A percentile compares a stretch with the other conserved stretches of the same genome.
phyloP scores from a whole-genome alignment of 2,797 vertebrate genomes.

The Arrhamphus sclerolepis region DNA sequence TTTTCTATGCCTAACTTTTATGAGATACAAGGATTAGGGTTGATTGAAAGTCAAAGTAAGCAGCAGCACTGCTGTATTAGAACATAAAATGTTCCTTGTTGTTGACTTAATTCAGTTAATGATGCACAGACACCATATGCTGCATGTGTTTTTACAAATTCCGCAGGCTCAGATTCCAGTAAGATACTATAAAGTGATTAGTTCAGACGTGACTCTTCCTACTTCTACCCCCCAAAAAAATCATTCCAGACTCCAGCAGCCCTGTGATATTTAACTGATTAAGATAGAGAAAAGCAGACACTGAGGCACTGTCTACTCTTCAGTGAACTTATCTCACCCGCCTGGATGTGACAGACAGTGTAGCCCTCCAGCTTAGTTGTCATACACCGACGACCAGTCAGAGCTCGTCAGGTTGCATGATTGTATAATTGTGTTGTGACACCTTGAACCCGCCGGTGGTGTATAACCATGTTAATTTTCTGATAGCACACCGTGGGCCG shows the following conservation, averaged over 20 bases:
- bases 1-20: constrained; percentile 68
- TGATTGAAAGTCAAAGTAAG: constrained; percentile 72
- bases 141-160: constrained; percentile 34
- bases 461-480: constrained; percentile 85
- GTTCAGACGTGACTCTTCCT: constrained; percentile 51
- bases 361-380: constrained; percentile 80
- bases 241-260: constrained; percentile 34
- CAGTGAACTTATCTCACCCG: constrained; percentile 77
- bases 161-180: constrained; percentile 40
- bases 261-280: constrained; percentile 76
- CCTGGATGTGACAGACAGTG: constrained; percentile 77
- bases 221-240: constrained; percentile 12
- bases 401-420: constrained; percentile 78
- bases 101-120: constrained; percentile 60
- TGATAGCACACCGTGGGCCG: constrained; percentile 78
- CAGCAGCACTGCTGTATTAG: constrained; percentile 26
- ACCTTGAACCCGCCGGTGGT: constrained; percentile 80
- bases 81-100: constrained; percentile 32
- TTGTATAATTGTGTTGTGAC: constrained; percentile 87
- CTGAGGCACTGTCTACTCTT: constrained; percentile 59
- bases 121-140: constrained; percentile 20
- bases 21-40: constrained; percentile 72
- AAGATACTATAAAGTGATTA: constrained; percentile 18
- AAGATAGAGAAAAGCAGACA: constrained; percentile 66
- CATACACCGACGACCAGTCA: constrained; percentile 77